Evolutionary conservation across 2,888 invertebrate genomes (phyloP).

Genomic region (Lacanobia wlatinum): DNA sequence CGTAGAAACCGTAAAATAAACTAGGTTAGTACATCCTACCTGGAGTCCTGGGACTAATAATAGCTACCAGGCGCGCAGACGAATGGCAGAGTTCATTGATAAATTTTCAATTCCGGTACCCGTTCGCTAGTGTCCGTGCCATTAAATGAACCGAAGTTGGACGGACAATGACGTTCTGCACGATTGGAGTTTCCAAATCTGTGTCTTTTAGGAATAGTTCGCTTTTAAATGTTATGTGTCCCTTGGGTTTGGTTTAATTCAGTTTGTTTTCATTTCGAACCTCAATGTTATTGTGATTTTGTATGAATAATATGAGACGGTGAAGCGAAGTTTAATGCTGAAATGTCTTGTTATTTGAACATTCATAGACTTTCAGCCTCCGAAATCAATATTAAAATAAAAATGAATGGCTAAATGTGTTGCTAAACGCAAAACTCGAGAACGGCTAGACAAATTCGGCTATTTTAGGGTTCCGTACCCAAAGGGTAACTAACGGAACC

Average conservation of each 20-base stretch:
- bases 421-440: too few species aligned
- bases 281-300: background rate
- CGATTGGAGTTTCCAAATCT: slow-evolving; percentile 40
- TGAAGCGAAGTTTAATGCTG: too few species aligned
- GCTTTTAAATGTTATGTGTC: slow-evolving; percentile 10
- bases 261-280: background rate
- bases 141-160: slow-evolving; percentile 57
- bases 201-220: slow-evolving; percentile 33
- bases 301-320: background rate
- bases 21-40: slow-evolving; percentile 22
- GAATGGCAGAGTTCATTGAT: slow-evolving; percentile 62
- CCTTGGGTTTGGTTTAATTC: background rate
- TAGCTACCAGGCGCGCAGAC: slow-evolving; percentile 60
- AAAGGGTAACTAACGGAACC: too few species aligned
- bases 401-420: too few species aligned
- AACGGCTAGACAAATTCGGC: too few species aligned
- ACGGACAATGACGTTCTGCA: slow-evolving; percentile 47
- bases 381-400: too few species aligned
- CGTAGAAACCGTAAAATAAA: slow-evolving; percentile 31
- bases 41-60: slow-evolving; percentile 56
- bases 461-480: too few species aligned
- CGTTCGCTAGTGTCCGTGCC: slow-evolving; percentile 43
- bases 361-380: too few species aligned
- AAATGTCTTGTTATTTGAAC: too few species aligned
- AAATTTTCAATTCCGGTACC: slow-evolving; percentile 66